These are phyloP conservation scores for Amphimallon solstitiale DNA, from an alignment of 2,888 invertebrate species.

Conservation along the genomic window DNA sequence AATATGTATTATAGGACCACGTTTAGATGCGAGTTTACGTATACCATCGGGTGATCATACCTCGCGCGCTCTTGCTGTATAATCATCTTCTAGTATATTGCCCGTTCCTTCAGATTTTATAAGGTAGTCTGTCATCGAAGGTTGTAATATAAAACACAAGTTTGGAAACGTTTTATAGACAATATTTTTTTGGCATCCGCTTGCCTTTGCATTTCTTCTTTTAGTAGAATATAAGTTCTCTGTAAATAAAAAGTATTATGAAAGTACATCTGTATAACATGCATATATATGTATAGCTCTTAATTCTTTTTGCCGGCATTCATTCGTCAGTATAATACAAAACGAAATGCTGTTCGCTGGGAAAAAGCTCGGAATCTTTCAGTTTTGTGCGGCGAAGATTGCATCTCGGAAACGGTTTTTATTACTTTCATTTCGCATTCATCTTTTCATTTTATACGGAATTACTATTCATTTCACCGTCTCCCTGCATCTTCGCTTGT, in stretches of 20 bases:
- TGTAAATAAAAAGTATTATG: too few species aligned
- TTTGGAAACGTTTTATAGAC: too few species aligned
- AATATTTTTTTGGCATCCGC: too few species aligned
- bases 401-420: conserved; percentile 48
- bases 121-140: too few species aligned
- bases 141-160: too few species aligned
- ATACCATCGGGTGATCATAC: too few species aligned
- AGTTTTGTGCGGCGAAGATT: conserved; percentile 44
- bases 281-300: background rate
- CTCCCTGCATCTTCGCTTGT: conserved; percentile 19
- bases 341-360: conserved; percentile 1
- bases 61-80: too few species aligned
- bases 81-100: too few species aligned
- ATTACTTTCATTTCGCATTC: conserved; percentile 51
- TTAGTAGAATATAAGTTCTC: background rate
- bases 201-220: conserved; percentile 1
- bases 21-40: too few species aligned
- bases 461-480: conserved; percentile 45
- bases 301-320: conserved; percentile 24
- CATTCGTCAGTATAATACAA: conserved; percentile 35
- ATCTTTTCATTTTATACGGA: conserved; percentile 48
- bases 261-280: background rate
- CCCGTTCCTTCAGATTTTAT: too few species aligned
- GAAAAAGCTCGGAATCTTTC: conserved; percentile 36
- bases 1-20: too few species aligned